Base-by-base conservation (phyloP, 2,797 vertebrate genomes). In the Enteromius trimaculatus region DNA sequence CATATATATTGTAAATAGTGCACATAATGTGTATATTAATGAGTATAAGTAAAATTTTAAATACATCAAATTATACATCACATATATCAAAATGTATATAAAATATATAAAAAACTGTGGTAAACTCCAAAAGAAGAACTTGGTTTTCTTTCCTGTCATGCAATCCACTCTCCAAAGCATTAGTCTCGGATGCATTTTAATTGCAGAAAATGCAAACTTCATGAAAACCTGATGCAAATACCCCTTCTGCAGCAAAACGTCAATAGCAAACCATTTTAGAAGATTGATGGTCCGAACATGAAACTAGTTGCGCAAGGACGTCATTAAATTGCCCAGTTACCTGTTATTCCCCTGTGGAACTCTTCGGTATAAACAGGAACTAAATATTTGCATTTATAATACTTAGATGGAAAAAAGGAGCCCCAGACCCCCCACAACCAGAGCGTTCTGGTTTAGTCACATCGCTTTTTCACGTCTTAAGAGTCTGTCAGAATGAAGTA, bases 221-320 rank as follows among this genome's bases (percentile, higher is more conserved):
- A 80, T 44, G 79, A 58, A 81, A 62, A 64, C 1, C 21, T 23
- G n/a, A 64, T 75, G 60, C 70, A 81, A 75, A 81, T 71, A 62
- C 19, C 42, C 3, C 10, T 71, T 21, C 44, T 42, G 69, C 69
- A 64, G 17, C 17, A 23, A 62, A 72, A 34, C 0, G 14, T 82
- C 44, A 19, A n/a, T 23, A 39, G 23, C 44, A 82, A 75, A 75
- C 44, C 23, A 60, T 60, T 60, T 60, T 60, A 60, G 58, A 60
- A 60, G 60, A 82, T 16, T 44, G 47, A 76, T 68, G 17, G 29
- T 29, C 75, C 23, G 53, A 55, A 75, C 23, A 19, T 55, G 17
- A 66, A 74, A 34, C 69, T 44, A 80, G 53, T 37, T 64, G 60
- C 0, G 8, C 51, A 9, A 29, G 64, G 70, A 74, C 31, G 3